Conservation (phyloP, 2,888 invertebrate species). For the Callyntrura guangdongensis region DNA sequence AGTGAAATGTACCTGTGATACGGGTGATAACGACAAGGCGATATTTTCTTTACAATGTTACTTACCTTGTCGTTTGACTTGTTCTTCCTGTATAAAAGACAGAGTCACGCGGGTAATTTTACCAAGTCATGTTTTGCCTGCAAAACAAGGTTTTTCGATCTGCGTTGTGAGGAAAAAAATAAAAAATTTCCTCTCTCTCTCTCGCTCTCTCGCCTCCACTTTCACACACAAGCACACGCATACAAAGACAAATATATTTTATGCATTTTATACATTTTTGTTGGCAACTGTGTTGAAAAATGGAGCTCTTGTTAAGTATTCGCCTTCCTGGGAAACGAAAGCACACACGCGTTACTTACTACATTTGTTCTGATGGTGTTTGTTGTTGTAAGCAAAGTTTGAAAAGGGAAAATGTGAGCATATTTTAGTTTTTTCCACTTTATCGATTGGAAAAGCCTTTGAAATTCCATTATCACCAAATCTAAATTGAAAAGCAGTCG, state of each 20-base stretch:
- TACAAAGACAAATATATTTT: slow-evolving; percentile 7
- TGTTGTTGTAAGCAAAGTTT: slow-evolving; percentile 32
- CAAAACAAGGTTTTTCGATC: too few species aligned
- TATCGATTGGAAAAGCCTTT: slow-evolving; percentile 76
- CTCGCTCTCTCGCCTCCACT: not conserved
- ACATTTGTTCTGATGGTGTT: not conserved
- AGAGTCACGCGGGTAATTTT: not conserved
- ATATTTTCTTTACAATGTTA: too few species aligned
- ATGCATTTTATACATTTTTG: slow-evolving; percentile 16
- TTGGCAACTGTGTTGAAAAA: slow-evolving; percentile 20
- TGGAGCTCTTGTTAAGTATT: not conserved
- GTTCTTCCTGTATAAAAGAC: slow-evolving; percentile 15
- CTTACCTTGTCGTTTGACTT: not conserved
- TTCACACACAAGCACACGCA: not conserved
- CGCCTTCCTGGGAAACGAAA: slow-evolving; percentile 13
- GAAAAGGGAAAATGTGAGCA: slow-evolving; percentile 41
- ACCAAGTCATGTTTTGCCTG: too few species aligned
- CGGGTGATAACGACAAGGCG: too few species aligned
- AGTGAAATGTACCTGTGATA: too few species aligned
- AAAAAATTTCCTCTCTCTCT: too few species aligned
- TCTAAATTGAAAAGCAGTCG: slow-evolving; percentile 72
- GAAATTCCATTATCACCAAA: slow-evolving; percentile 77
- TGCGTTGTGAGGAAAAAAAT: too few species aligned
- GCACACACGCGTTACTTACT: not conserved
- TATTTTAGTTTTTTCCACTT: slow-evolving; percentile 55